phyloP scores from a whole-genome alignment of 2,113 vertebrate genomes.

The Zapus hudsonius region DNA sequence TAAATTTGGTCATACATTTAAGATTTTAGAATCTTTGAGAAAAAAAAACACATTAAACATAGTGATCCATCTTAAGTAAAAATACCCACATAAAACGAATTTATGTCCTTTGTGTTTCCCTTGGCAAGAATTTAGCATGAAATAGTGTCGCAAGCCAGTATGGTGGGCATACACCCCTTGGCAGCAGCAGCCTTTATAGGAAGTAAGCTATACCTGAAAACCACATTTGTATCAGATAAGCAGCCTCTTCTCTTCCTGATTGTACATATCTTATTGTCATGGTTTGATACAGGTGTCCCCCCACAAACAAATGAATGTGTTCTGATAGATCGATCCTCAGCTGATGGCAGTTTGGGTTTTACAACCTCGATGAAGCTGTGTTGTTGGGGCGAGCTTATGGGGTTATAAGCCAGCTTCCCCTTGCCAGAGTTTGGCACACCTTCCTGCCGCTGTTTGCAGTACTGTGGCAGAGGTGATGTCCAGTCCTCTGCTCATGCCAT shows the following conservation, averaged over 20 bases:
- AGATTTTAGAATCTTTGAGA: constrained; percentile 78
- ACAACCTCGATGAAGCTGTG: no score
- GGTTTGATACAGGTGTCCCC: no score
- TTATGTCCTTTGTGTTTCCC: constrained; percentile 65
- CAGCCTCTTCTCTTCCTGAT: neutral
- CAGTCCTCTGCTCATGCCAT: no score
- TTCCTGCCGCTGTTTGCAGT: no score
- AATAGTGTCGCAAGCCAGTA: neutral
- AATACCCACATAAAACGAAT: constrained; percentile 69
- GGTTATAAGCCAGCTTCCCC: no score
- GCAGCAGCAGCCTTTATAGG: neutral
- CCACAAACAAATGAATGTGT: no score
- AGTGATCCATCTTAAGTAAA: constrained; percentile 75
- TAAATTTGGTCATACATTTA: constrained; percentile 75
- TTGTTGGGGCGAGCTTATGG: no score
- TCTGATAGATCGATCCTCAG: no score
- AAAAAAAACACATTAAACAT: constrained; percentile 67
- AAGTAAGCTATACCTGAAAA: neutral
- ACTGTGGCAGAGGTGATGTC: no score
- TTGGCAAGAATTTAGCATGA: neutral
- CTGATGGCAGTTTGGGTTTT: no score
- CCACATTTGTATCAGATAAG: neutral
- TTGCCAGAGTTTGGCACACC: no score
- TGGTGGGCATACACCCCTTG: neutral
- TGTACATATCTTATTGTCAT: no score